Evolutionary conservation across 2,797 vertebrate genomes (phyloP).

Genomic region (Amblyraja radiata): DNA sequence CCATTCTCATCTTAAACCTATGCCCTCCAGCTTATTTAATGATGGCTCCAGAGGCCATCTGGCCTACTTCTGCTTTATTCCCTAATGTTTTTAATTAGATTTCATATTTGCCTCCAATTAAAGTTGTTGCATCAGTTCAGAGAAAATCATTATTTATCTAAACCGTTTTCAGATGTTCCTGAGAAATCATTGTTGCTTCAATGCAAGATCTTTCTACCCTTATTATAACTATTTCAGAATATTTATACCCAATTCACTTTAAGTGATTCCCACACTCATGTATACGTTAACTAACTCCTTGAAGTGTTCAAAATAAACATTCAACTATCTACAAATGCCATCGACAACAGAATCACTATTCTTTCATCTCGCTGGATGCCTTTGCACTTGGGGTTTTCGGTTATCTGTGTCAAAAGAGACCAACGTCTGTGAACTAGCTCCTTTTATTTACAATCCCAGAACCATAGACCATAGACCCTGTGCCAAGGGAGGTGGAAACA

Average conservation of each 20-base stretch:
- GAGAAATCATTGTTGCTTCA: neutral
- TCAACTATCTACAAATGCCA: neutral
- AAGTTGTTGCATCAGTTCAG: neutral
- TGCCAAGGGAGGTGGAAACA: no score
- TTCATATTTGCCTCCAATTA: neutral
- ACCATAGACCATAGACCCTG: no score
- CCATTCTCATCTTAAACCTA: no score
- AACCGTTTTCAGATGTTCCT: neutral
- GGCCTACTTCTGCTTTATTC: no score
- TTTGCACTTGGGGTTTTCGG: neutral
- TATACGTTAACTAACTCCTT: neutral
- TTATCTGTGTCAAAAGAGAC: neutral
- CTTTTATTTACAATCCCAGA: neutral
- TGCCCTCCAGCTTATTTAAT: no score
- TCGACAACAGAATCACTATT: conserved; percentile 1
- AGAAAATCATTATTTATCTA: neutral
- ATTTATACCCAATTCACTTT: neutral
- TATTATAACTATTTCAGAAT: neutral
- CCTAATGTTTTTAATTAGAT: neutral
- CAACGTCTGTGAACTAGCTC: neutral
- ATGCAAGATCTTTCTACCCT: neutral
- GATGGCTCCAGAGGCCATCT: no score
- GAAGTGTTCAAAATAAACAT: neutral
- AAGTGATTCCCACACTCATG: neutral
- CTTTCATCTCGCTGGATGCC: neutral